Conservation (phyloP, 2,888 invertebrate genomes). For the Macropis europaea region DNA sequence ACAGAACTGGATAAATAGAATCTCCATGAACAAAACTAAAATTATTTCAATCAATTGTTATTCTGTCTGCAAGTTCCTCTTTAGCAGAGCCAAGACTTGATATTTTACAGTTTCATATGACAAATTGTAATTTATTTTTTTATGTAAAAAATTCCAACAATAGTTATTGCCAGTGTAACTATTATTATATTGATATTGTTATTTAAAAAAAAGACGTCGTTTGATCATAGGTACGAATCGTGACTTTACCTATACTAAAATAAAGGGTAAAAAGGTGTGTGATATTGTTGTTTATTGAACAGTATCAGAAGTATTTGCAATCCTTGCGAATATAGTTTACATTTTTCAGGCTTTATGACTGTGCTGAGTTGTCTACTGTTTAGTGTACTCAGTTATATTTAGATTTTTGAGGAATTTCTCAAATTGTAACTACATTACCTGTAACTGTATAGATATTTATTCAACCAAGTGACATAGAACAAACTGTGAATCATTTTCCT, state of each 20-base stretch:
- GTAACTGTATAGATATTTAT: constrained; percentile 97
- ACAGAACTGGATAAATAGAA: constrained; percentile 47
- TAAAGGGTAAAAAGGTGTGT: constrained; percentile 36
- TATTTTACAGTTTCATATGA: constrained; percentile 41
- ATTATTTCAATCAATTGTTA: constrained; percentile 42
- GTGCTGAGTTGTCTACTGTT: too few species aligned
- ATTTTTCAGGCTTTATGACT: too few species aligned
- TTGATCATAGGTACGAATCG: constrained; percentile 32
- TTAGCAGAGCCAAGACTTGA: constrained; percentile 33
- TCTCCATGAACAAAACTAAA: constrained; percentile 39
- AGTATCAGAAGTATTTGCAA: not conserved
- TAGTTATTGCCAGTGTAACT: constrained; percentile 62
- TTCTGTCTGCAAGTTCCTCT: constrained; percentile 39
- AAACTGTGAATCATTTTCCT: constrained; percentile 91
- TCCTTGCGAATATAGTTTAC: not conserved
- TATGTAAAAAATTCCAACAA: constrained; percentile 66
- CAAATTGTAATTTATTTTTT: constrained; percentile 70
- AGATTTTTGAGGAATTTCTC: too few species aligned
- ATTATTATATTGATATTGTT: constrained; percentile 78
- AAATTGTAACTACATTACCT: constrained; percentile 98
- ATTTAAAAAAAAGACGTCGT: constrained; percentile 34
- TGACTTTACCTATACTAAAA: constrained; percentile 49
- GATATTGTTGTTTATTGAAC: not conserved
- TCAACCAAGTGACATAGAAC: constrained; percentile 92
- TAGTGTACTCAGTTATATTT: too few species aligned